These are phyloP conservation scores for Steinernema hermaphroditum DNA, from an alignment of 2,888 invertebrate species.

Conservation along the genomic window DNA sequence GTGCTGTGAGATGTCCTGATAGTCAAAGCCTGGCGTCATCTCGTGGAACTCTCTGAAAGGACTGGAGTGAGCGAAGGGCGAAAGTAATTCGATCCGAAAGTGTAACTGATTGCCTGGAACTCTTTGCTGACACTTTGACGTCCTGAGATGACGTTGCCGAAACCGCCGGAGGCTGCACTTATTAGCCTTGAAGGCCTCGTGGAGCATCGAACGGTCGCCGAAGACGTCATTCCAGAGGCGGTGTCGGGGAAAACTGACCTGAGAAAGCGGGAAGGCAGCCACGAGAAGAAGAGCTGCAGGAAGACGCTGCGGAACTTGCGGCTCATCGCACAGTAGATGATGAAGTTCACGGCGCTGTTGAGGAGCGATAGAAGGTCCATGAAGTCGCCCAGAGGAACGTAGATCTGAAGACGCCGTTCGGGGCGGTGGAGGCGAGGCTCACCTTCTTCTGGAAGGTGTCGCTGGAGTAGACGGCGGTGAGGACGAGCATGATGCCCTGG, in stretches of 20 bases:
- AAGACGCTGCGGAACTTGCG: slow-evolving; percentile 65
- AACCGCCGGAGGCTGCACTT: not conserved
- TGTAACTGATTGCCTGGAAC: slow-evolving; percentile 4
- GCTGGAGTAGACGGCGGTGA: slow-evolving; percentile 61
- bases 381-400: slow-evolving; percentile 60
- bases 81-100: slow-evolving; percentile 21
- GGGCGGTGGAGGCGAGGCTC: not conserved
- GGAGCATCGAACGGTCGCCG: too few relatives aligned
- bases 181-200: not conserved
- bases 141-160: slow-evolving; percentile 8
- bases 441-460: slow-evolving; percentile 60
- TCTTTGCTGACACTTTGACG: slow-evolving; percentile 2
- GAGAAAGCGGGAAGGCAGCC: slow-evolving; percentile 36
- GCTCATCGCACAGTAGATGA: slow-evolving; percentile 65
- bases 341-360: slow-evolving; percentile 64
- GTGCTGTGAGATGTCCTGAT: slow-evolving; percentile 24
- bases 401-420: slow-evolving; percentile 44
- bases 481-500: slow-evolving; percentile 61
- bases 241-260: not conserved
- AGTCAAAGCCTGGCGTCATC: slow-evolving; percentile 28
- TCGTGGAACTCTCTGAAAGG: slow-evolving; percentile 26
- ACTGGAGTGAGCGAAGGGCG: not conserved
- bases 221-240: too few relatives aligned
- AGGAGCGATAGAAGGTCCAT: slow-evolving; percentile 64
- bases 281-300: slow-evolving; percentile 57